Conservation (phyloP, 2,888 invertebrate genomes). For the Drosophila mimetica region DNA sequence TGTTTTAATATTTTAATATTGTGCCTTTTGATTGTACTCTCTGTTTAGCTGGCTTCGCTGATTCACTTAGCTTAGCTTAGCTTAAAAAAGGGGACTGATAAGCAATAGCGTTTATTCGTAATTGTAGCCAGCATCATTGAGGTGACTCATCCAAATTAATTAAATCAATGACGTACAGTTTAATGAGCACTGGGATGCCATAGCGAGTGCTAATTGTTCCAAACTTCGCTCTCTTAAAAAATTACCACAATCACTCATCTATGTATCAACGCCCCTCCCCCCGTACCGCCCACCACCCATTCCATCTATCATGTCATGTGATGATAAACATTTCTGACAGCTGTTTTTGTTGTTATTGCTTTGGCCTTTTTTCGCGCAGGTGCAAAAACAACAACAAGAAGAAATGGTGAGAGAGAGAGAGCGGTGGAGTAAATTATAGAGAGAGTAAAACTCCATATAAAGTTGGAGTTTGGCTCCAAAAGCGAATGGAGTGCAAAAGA, state of each 20-base stretch:
- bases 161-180: slow-evolving; percentile 22
- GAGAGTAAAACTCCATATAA: slow-evolving; percentile 47
- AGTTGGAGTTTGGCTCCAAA: slow-evolving; percentile 34
- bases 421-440: neutral
- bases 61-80: slow-evolving; percentile 18
- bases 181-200: slow-evolving; percentile 2
- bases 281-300: too few relatives aligned
- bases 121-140: slow-evolving; percentile 11
- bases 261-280: neutral
- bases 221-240: slow-evolving; percentile 2
- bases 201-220: slow-evolving; percentile 19
- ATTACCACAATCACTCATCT: slow-evolving; percentile 22
- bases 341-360: slow-evolving; percentile 46
- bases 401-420: slow-evolving; percentile 9
- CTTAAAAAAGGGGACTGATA: slow-evolving; percentile 54
- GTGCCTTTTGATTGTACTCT: neutral
- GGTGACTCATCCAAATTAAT: slow-evolving; percentile 28
- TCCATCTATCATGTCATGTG: slow-evolving; percentile 30
- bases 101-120: slow-evolving; percentile 4
- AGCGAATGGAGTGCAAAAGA: slow-evolving; percentile 15
- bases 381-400: slow-evolving; percentile 45
- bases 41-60: slow-evolving; percentile 9
- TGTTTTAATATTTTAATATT: too few relatives aligned
- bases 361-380: slow-evolving; percentile 48
- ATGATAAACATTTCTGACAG: slow-evolving; percentile 59